A percentile compares a stretch with the other conserved stretches of the same genome.
phyloP scores from a whole-genome alignment of 2,888 invertebrate species.

The Diaperis boleti region DNA sequence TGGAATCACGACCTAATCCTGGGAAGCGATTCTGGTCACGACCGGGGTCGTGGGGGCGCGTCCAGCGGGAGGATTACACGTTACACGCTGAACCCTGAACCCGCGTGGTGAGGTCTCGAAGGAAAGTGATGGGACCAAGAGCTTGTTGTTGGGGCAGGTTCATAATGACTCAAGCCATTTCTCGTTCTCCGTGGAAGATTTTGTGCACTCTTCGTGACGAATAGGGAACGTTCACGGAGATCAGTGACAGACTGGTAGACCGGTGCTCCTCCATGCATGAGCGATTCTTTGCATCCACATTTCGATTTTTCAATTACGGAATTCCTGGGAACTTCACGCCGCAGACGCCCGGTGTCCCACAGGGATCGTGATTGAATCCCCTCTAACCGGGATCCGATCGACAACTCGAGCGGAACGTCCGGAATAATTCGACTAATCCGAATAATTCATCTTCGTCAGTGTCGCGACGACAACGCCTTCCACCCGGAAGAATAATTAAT shows the following conservation, averaged over 20 bases:
- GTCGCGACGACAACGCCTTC: background rate
- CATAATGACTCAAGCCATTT: no score
- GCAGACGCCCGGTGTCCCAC: slow-evolving; percentile 27
- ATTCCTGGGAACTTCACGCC: slow-evolving; percentile 22
- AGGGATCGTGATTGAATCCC: slow-evolving; percentile 25
- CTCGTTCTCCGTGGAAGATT: no score
- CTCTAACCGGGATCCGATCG: background rate
- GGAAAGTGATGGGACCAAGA: no score
- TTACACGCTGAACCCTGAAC: no score
- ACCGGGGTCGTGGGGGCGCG: no score
- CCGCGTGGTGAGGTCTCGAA: no score
- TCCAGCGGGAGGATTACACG: no score
- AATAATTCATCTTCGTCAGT: slow-evolving; percentile 6
- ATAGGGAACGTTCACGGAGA: slow-evolving; percentile 7
- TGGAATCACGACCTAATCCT: no score
- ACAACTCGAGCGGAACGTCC: slow-evolving; percentile 15
- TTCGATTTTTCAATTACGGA: slow-evolving; percentile 31
- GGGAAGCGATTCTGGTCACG: no score
- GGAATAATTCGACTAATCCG: slow-evolving; percentile 6
- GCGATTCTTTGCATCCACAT: slow-evolving; percentile 19
- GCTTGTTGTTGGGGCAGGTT: no score
- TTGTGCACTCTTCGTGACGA: no score
- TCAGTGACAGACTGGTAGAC: slow-evolving; percentile 34
- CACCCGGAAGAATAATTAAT: background rate
- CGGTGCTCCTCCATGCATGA: slow-evolving; percentile 36